phyloP scores from a whole-genome alignment of 2,113 vertebrate species.

The Pelecanus crispus region DNA sequence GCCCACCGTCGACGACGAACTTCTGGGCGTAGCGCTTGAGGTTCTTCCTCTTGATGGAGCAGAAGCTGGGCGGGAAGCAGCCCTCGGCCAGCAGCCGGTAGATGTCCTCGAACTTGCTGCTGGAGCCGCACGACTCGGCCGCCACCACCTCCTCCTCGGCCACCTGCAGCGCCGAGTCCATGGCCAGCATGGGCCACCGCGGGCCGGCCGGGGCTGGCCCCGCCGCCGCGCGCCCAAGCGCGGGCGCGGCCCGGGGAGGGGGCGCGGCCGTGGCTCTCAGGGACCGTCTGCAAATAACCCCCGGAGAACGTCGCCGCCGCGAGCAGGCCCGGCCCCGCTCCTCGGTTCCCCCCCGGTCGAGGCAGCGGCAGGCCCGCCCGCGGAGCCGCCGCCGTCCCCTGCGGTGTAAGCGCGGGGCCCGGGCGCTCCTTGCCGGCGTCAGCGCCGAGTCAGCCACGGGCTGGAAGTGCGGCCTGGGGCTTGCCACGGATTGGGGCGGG shows the following conservation, averaged over 20 bases:
- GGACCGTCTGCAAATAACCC: background rate
- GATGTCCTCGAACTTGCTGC: constrained; percentile 80
- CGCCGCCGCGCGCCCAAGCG: background rate
- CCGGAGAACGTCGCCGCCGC: accelerated
- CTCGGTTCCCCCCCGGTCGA: no score
- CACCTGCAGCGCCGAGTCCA: constrained; percentile 80
- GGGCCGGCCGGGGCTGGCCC: background rate
- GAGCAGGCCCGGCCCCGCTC: background rate
- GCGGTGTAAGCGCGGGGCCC: background rate
- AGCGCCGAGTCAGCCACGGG: background rate
- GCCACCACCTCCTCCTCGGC: constrained; percentile 84
- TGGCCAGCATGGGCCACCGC: constrained; percentile 64
- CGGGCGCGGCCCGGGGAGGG: background rate
- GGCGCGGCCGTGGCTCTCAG: background rate
- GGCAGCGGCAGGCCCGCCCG: no score
- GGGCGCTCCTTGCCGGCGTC: background rate
- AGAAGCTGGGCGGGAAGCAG: constrained; percentile 81
- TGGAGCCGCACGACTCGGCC: constrained; percentile 70
- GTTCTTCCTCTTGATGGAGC: constrained; percentile 84
- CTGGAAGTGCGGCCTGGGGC: no score
- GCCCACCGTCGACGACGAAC: constrained; percentile 79
- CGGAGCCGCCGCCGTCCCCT: no score
- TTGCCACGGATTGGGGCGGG: background rate
- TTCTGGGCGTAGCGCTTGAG: constrained; percentile 86
- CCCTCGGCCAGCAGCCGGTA: constrained; percentile 85